Evolutionary conservation across 2,113 vertebrate genomes (phyloP).

Genomic region (Thermophis baileyi): DNA sequence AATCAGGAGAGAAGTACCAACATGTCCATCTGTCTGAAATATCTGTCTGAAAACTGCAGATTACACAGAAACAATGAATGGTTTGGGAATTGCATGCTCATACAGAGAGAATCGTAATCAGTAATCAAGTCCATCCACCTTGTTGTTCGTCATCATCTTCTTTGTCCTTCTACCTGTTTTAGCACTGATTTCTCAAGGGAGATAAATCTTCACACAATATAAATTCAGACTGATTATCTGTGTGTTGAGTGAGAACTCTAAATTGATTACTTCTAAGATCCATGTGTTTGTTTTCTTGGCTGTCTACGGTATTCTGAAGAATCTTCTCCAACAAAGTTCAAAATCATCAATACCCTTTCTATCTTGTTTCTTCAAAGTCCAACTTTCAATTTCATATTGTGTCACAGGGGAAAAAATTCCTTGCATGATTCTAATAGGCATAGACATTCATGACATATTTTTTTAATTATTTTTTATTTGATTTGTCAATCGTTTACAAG

Average conservation of each 20-base stretch:
- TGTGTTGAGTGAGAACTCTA: background rate
- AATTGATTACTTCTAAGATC: background rate
- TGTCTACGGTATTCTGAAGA: background rate
- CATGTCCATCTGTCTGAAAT: background rate
- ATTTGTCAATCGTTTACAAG: too few relatives aligned
- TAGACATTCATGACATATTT: background rate
- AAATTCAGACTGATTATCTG: background rate
- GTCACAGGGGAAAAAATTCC: background rate
- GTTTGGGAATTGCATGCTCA: background rate
- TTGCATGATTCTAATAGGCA: background rate
- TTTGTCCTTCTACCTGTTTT: background rate
- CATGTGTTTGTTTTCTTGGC: background rate
- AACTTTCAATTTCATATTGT: background rate
- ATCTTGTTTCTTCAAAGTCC: background rate
- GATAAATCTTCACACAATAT: background rate
- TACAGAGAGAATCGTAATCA: background rate
- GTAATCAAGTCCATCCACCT: background rate
- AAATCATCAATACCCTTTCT: background rate
- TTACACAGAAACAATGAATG: background rate
- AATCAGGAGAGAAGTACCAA: background rate
- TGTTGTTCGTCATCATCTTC: background rate
- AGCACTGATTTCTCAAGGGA: background rate
- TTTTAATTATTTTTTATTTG: too few relatives aligned
- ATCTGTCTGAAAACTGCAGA: background rate
- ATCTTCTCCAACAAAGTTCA: background rate